Evolutionary conservation across 2,888 invertebrate genomes (phyloP), one percentile per base, ranked within the genome.

Genomic region (Clitarchus hookeri): DNA sequence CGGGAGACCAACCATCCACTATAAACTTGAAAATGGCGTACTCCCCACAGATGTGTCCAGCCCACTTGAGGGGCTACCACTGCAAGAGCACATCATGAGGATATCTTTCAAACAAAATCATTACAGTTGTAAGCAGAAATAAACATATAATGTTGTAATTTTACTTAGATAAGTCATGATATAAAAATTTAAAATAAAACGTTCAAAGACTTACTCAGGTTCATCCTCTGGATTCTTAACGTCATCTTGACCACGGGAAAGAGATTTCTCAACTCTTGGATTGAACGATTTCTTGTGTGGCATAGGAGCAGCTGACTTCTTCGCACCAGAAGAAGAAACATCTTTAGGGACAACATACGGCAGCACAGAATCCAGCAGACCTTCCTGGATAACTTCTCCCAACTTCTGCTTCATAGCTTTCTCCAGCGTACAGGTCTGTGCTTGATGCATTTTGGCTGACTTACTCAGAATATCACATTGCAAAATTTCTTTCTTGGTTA

Each of bases 361-460:
- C 84, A 97, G 91, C 86, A 97, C 95, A 0, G 97, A 96, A 91
- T 97, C 97, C 84, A 97, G 91, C 87, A 97, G 93, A 19, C 97
- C 97, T 92, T 97, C 97, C 84, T 95, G 95, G 88, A 97, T 93
- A 0, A 97, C 94, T 92, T 96, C 91, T 88, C 93, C 93, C 87
- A 91, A 89, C 90, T 91, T 91, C 88, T 89, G 92, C 91, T 91
- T 92, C 89, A 90, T 87, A 26, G 82, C 82, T 36, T n/a, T 27
- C 27, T 82, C 82, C 16, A 82, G 27, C 44, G 82, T 16, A 36
- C 27, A 27, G 11, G 82, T 27, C 82, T 36, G 19, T 13, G 44
- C 23, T 13, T n/a, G 27, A 12, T 19, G 79, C 4, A 26, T 79
- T 79, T 12, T 79, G 23, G 25, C 79, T 12, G 27, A 26, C 79